Percentiles rank a stretch among this genome's conserved stretches.
Evolutionary conservation across 2,113 vertebrate species (phyloP).

Genomic region (Charadrius vociferus): DNA sequence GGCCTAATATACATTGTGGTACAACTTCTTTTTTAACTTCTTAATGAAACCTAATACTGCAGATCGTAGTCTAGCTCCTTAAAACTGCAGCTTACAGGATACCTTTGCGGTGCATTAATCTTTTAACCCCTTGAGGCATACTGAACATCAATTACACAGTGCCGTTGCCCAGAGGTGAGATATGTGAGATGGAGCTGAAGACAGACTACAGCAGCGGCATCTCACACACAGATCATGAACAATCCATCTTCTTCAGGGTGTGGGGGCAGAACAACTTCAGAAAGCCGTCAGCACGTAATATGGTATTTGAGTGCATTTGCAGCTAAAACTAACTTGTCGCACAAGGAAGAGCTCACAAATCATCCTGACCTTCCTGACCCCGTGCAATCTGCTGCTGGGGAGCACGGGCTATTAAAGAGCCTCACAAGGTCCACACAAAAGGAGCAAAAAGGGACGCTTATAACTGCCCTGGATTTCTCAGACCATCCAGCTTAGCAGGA

Average conservation of each 20-base stretch:
- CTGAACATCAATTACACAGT: constrained; percentile 81
- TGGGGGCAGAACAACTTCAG: constrained; percentile 62
- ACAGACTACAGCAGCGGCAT: constrained; percentile 65
- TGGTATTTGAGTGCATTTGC: constrained; percentile 50
- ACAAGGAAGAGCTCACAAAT: constrained; percentile 55
- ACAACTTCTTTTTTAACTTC: not conserved
- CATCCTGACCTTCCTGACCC: constrained; percentile 55
- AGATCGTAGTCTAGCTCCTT: not conserved
- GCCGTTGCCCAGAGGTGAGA: constrained; percentile 72
- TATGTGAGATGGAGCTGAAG: constrained; percentile 74
- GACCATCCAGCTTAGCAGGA: not conserved
- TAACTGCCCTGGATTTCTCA: not conserved
- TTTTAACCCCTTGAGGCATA: constrained; percentile 78
- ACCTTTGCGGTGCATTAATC: constrained; percentile 61
- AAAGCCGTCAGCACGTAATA: constrained; percentile 67
- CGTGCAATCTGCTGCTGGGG: not conserved
- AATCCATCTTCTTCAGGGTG: constrained; percentile 75
- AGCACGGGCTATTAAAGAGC: not conserved
- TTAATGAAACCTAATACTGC: constrained; percentile 28
- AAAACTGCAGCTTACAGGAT: constrained; percentile 24
- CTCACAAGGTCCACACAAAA: not conserved
- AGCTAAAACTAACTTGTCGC: constrained; percentile 44
- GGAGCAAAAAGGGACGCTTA: not conserved
- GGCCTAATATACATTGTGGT: not conserved
- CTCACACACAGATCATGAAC: constrained; percentile 65